A percentile compares a stretch with the other conserved stretches of the same genome.
These are phyloP conservation scores for Plestiodon gilberti DNA, from an alignment of 2,113 vertebrate species.

Conservation along the genomic window DNA sequence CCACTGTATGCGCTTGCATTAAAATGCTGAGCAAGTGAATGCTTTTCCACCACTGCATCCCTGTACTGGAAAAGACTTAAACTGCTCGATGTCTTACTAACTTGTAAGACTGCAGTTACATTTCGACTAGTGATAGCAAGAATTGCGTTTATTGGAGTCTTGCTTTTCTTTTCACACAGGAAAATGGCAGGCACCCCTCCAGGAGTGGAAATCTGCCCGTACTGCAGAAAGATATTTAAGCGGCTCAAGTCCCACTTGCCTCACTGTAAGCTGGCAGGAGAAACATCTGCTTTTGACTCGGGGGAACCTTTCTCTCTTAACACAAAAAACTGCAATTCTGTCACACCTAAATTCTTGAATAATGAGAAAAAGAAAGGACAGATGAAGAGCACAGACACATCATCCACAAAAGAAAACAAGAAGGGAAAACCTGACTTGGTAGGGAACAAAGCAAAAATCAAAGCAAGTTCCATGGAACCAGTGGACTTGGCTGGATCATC, in stretches of 20 bases:
- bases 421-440: neutral
- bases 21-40: too few relatives aligned
- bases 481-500: neutral
- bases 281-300: neutral
- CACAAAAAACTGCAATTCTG: neutral
- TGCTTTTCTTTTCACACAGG: slow-evolving; percentile 36
- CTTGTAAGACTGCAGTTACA: neutral
- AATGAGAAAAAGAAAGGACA: slow-evolving; percentile 13
- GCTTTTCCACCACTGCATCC: too few relatives aligned
- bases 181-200: slow-evolving; percentile 32
- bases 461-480: neutral
- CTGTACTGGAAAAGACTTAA: neutral
- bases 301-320: neutral
- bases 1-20: too few relatives aligned
- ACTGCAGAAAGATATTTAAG: slow-evolving; percentile 85
- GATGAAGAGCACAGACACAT: neutral
- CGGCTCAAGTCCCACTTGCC: slow-evolving; percentile 88
- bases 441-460: neutral
- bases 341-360: neutral
- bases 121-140: neutral
- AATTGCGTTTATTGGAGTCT: neutral
- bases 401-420: neutral
- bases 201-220: slow-evolving; percentile 81
- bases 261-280: slow-evolving; percentile 79
- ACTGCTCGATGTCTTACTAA: neutral